Percentiles rank a stretch among this genome's conserved stretches.
Evolutionary conservation across 2,888 invertebrate genomes (phyloP).

Genomic region (Diploptera punctata): DNA sequence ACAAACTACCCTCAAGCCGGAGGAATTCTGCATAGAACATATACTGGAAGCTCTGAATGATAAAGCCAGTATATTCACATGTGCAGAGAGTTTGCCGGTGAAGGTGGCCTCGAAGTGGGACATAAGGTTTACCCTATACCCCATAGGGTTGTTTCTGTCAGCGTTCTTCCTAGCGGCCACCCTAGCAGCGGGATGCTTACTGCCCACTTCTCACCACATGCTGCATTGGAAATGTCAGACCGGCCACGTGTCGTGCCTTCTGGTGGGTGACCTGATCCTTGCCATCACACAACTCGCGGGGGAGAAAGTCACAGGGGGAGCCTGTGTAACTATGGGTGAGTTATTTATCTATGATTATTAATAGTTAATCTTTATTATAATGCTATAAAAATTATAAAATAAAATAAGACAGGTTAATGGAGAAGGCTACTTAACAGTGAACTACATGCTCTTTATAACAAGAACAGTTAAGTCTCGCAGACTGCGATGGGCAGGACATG

Average conservation of each 20-base stretch:
- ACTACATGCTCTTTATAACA: no score
- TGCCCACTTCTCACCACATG: constrained; percentile 84
- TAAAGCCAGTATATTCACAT: constrained; percentile 66
- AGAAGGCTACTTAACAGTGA: no score
- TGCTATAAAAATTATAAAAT: no score
- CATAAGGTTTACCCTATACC: constrained; percentile 74
- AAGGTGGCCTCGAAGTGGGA: constrained; percentile 50
- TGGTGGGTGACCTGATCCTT: constrained; percentile 80
- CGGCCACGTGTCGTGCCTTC: constrained; percentile 82
- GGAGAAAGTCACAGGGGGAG: constrained; percentile 53
- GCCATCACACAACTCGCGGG: constrained; percentile 78
- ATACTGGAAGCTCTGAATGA: constrained; percentile 54
- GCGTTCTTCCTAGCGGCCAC: constrained; percentile 83
- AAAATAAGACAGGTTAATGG: no score
- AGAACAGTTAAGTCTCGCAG: no score
- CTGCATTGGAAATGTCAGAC: constrained; percentile 91
- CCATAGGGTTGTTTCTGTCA: constrained; percentile 79
- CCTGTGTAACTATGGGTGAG: constrained; percentile 17
- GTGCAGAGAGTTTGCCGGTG: constrained; percentile 54
- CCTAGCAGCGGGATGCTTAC: constrained; percentile 76
- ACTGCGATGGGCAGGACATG: no score
- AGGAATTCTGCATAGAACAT: constrained; percentile 58
- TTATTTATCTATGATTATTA: no score
- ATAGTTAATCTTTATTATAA: no score
- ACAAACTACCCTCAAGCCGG: constrained; percentile 49